Conservation (phyloP, 2,888 invertebrate genomes). For the Athalia cordata region DNA sequence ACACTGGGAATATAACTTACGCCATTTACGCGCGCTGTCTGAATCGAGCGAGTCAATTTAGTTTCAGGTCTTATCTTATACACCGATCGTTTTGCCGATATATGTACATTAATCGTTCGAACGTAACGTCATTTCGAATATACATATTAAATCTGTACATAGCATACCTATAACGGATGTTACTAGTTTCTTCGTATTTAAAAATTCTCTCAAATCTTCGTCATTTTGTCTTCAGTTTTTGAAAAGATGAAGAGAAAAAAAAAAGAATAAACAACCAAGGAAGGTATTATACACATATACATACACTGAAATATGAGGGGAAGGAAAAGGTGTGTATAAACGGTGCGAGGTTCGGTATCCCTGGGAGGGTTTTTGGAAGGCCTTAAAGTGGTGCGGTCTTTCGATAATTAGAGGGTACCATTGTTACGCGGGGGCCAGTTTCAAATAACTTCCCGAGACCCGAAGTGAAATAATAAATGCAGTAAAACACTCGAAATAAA, state of each 20-base stretch:
- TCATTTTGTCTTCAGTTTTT: no score
- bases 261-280: no score
- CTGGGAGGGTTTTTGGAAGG: conserved; percentile 6
- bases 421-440: conserved; percentile 60
- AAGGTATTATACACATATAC: no score
- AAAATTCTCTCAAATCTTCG: no score
- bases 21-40: background rate
- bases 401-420: conserved; percentile 73
- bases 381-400: conserved; percentile 72
- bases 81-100: conserved; percentile 32
- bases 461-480: conserved; percentile 26
- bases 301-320: conserved; percentile 28
- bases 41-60: conserved; percentile 31
- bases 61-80: conserved; percentile 29
- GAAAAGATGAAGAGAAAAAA: no score
- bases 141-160: background rate
- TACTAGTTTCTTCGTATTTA: no score
- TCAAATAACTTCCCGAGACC: conserved; percentile 12
- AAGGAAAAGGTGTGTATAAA: conserved; percentile 50
- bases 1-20: conserved; percentile 33
- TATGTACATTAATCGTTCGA: conserved; percentile 15
- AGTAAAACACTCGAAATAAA: conserved; percentile 46
- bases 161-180: no score
- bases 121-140: conserved; percentile 9
- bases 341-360: conserved; percentile 49